Percentiles rank a stretch among this genome's conserved stretches.
phyloP scores from a whole-genome alignment of 2,113 vertebrate species.

The Notiomystis cincta region DNA sequence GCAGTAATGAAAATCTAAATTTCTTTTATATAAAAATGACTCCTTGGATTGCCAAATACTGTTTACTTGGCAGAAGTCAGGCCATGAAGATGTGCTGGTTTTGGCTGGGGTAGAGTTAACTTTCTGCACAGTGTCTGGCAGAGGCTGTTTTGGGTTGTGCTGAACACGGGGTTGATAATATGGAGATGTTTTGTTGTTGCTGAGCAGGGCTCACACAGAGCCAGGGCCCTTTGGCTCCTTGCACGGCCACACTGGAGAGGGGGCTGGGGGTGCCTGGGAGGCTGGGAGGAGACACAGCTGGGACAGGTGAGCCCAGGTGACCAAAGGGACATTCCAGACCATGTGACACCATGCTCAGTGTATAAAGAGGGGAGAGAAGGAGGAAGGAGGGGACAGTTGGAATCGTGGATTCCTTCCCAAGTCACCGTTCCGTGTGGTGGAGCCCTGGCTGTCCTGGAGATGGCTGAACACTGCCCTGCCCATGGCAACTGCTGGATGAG shows the following conservation, averaged over 20 bases:
- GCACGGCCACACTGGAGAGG: not conserved
- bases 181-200: not conserved
- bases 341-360: fast-evolving
- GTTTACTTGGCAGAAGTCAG: not conserved
- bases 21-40: not conserved
- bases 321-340: not conserved
- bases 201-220: not conserved
- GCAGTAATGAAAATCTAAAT: not conserved
- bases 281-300: not conserved
- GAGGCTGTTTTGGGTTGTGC: not conserved
- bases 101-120: not conserved
- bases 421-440: fast-evolving
- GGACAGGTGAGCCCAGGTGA: not conserved
- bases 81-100: not conserved
- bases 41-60: not conserved
- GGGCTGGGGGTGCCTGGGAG: not conserved
- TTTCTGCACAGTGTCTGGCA: not conserved
- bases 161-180: fast-evolving
- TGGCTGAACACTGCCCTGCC: not conserved
- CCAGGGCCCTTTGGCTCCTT: not conserved
- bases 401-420: not conserved
- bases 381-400: not conserved
- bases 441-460: not conserved
- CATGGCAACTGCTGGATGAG: not conserved
- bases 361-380: too few species aligned